Evolutionary conservation across 1,140 invertebrate genomes (phyloP).

Genomic region (Zaprionus vittiger): DNA sequence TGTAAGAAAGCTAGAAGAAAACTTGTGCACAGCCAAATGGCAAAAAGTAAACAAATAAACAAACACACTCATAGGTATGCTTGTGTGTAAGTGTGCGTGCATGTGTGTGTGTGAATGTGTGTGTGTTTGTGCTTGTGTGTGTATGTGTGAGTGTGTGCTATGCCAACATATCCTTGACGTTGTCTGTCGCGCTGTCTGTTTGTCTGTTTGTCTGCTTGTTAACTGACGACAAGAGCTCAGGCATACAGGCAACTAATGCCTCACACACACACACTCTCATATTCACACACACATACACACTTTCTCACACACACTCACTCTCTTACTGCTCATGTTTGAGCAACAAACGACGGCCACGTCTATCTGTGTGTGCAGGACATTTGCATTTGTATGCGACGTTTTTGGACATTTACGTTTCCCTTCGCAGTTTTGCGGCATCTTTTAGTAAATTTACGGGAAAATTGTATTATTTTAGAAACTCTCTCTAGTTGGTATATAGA

Average conservation of each 20-base stretch:
- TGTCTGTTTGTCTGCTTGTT: slow-evolving; percentile 39
- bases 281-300: slow-evolving; percentile 27
- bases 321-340: slow-evolving; percentile 15
- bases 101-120: not conserved
- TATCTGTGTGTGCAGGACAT: slow-evolving; percentile 37
- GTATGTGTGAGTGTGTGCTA: not conserved
- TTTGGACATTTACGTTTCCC: not conserved
- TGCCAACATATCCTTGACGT: slow-evolving; percentile 9
- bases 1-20: slow-evolving; percentile 37
- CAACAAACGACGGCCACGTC: slow-evolving; percentile 33
- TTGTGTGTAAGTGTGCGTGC: not conserved
- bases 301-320: slow-evolving; percentile 20
- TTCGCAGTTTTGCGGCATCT: slow-evolving; percentile 43
- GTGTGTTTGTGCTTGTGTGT: not conserved
- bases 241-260: slow-evolving; percentile 33
- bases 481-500: slow-evolving; percentile 37
- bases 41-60: slow-evolving; percentile 79
- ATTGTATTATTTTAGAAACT: slow-evolving; percentile 79
- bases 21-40: slow-evolving; percentile 64
- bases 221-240: slow-evolving; percentile 19
- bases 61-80: slow-evolving; percentile 33
- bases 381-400: slow-evolving; percentile 55
- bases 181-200: not conserved
- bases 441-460: slow-evolving; percentile 74
- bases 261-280: slow-evolving; percentile 2